A percentile compares a stretch with the other conserved stretches of the same genome.
Evolutionary conservation across 2,888 invertebrate genomes (phyloP).

Genomic region (Perizoma affinitatum): DNA sequence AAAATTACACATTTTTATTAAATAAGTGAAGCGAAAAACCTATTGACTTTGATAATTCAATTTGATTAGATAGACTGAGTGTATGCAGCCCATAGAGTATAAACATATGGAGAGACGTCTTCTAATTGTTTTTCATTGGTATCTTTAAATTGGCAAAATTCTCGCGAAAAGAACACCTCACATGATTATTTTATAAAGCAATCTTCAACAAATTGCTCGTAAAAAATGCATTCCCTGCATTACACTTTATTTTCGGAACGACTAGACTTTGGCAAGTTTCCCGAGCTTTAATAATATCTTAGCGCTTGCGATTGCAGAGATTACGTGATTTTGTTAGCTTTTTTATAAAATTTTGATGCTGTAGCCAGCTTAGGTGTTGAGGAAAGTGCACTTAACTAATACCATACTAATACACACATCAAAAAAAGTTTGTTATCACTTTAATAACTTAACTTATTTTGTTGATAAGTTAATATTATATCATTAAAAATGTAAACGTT

Average conservation of each 20-base stretch:
- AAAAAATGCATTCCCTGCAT: slow-evolving; percentile 19
- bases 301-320: slow-evolving; percentile 7
- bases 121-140: too few relatives aligned
- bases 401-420: too few relatives aligned
- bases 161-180: neutral
- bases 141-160: neutral
- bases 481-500: too few relatives aligned
- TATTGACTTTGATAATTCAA: too few relatives aligned
- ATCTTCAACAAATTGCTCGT: slow-evolving; percentile 19
- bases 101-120: too few relatives aligned
- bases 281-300: slow-evolving; percentile 17
- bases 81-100: too few relatives aligned
- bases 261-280: slow-evolving; percentile 26
- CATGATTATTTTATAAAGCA: slow-evolving; percentile 13
- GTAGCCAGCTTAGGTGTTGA: neutral
- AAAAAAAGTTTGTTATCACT: too few relatives aligned
- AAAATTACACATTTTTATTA: too few relatives aligned
- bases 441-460: too few relatives aligned
- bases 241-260: slow-evolving; percentile 20
- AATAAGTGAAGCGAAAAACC: too few relatives aligned
- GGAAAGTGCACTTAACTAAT: neutral
- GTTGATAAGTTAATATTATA: too few relatives aligned
- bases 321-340: slow-evolving; percentile 13
- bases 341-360: slow-evolving; percentile 2
- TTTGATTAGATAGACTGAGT: too few relatives aligned